Evolutionary conservation across 2,888 invertebrate genomes (phyloP).

Genomic region (Cremastobaeus sp.): DNA sequence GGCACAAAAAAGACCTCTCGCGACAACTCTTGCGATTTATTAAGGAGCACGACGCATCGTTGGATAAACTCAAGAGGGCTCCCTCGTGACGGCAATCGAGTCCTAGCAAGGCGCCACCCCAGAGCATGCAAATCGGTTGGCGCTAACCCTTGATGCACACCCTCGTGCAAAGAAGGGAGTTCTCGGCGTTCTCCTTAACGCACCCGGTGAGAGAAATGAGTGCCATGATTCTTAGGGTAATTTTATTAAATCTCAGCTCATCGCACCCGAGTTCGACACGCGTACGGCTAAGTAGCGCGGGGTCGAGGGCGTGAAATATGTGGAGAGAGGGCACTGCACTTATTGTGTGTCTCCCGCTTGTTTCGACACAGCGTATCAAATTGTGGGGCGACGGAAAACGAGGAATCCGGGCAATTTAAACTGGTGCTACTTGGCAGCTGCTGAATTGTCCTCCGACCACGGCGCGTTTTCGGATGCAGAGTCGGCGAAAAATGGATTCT

Average conservation of each 20-base stretch:
- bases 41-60: slow-evolving; percentile 48
- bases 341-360: slow-evolving; percentile 46
- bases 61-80: slow-evolving; percentile 50
- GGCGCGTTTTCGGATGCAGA: too few species aligned
- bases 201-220: slow-evolving; percentile 51
- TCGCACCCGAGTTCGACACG: slow-evolving; percentile 34
- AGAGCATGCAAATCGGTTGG: slow-evolving; percentile 59
- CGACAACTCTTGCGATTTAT: slow-evolving; percentile 59
- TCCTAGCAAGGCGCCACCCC: slow-evolving; percentile 40
- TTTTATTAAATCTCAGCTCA: slow-evolving; percentile 55
- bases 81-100: slow-evolving; percentile 58
- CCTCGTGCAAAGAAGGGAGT: slow-evolving; percentile 33
- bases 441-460: too few species aligned
- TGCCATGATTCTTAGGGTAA: slow-evolving; percentile 58
- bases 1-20: too few species aligned
- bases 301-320: slow-evolving; percentile 18
- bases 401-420: too few species aligned
- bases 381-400: slow-evolving; percentile 20
- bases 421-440: too few species aligned
- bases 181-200: slow-evolving; percentile 35
- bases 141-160: slow-evolving; percentile 56
- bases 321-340: background rate
- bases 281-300: slow-evolving; percentile 35
- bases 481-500: too few species aligned
- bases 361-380: slow-evolving; percentile 18